These are phyloP conservation scores for Ecdyonurus torrentis DNA, from an alignment of 2,888 invertebrate genomes.

Conservation along the genomic window DNA sequence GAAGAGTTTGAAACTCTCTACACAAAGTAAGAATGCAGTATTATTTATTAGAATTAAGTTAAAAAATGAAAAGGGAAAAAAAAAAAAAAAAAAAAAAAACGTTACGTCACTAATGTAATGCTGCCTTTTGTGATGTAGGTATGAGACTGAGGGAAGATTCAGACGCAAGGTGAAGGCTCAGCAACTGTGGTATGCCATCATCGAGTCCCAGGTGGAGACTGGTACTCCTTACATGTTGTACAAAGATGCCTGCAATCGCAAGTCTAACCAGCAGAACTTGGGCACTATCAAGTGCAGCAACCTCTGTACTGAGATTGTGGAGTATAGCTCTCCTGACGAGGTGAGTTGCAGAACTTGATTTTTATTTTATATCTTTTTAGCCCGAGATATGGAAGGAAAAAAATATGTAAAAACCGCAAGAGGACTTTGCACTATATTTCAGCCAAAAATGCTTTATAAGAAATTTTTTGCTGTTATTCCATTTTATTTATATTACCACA, in stretches of 20 bases:
- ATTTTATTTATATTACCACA: neutral
- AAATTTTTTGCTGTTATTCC: too few species aligned
- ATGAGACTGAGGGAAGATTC: constrained; percentile 64
- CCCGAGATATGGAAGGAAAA: too few species aligned
- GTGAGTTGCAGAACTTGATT: too few species aligned
- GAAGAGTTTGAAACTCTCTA: constrained; percentile 86
- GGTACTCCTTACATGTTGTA: constrained; percentile 96
- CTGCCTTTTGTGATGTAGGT: constrained; percentile 35
- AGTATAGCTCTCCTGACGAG: constrained; percentile 84
- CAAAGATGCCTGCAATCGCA: constrained; percentile 90
- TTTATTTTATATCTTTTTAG: too few species aligned
- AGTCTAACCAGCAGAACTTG: constrained; percentile 94
- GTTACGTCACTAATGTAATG: neutral
- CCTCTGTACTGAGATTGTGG: constrained; percentile 93
- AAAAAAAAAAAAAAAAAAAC: too few species aligned
- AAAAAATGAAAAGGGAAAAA: too few species aligned
- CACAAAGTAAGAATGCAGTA: constrained; percentile 31
- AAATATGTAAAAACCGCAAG: too few species aligned
- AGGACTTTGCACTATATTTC: too few species aligned
- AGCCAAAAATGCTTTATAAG: too few species aligned
- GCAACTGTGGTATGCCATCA: constrained; percentile 82
- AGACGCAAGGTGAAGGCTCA: constrained; percentile 50
- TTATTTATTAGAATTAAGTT: neutral
- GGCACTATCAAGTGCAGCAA: constrained; percentile 98
- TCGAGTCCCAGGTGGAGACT: constrained; percentile 91